These are phyloP conservation scores for Coenobita brevimanus DNA, from an alignment of 1,140 invertebrate genomes.

Conservation along the genomic window DNA sequence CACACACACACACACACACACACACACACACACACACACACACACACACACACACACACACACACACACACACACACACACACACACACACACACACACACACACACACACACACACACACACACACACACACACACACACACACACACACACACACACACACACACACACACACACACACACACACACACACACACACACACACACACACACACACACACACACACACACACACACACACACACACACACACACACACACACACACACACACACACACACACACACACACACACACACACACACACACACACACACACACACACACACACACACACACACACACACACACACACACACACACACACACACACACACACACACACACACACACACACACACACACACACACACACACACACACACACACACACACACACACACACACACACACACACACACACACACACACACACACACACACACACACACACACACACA, in stretches of 20 bases:
- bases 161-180: too few relatives aligned
- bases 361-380: background rate
- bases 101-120: too few relatives aligned
- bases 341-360: background rate
- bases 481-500: too few relatives aligned
- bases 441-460: background rate
- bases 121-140: too few relatives aligned
- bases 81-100: too few relatives aligned
- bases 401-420: background rate
- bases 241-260: background rate
- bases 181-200: too few relatives aligned
- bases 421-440: background rate
- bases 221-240: background rate
- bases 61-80: too few relatives aligned
- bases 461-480: background rate
- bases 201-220: too few relatives aligned
- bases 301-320: conserved; percentile 25
- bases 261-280: background rate
- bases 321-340: conserved; percentile 17
- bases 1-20: too few relatives aligned
- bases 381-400: background rate
- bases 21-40: too few relatives aligned
- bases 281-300: background rate
- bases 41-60: too few relatives aligned
- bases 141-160: too few relatives aligned